A percentile compares a stretch with the other conserved stretches of the same genome.
These are phyloP conservation scores for Leistus spinibarbis DNA, from an alignment of 2,888 invertebrate genomes.

Conservation along the genomic window DNA sequence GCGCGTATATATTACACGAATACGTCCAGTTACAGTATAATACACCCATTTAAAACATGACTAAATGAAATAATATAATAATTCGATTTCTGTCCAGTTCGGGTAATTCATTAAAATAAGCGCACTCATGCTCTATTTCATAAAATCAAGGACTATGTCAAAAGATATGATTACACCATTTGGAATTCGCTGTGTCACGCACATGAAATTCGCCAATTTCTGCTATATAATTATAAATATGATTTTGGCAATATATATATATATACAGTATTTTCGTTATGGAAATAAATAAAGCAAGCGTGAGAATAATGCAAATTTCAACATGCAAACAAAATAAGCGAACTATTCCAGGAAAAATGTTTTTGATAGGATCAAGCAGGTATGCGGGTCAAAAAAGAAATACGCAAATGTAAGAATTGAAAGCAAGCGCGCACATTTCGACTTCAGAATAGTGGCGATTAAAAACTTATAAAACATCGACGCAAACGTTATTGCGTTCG, in stretches of 20 bases:
- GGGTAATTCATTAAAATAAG: not conserved
- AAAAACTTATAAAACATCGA: not conserved
- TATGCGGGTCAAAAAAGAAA: not conserved
- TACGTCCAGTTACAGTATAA: not conserved
- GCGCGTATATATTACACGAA: not conserved
- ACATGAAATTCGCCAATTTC: not conserved
- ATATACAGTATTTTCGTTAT: not conserved
- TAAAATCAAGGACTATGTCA: slow-evolving; percentile 33
- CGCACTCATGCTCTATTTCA: slow-evolving; percentile 27
- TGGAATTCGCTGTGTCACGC: slow-evolving; percentile 24
- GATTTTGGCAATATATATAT: not conserved
- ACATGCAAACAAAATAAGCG: not conserved
- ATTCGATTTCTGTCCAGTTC: no score
- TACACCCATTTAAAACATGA: not conserved
- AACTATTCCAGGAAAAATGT: slow-evolving; percentile 1
- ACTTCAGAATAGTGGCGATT: not conserved
- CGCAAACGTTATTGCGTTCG: not conserved
- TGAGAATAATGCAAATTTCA: slow-evolving; percentile 9
- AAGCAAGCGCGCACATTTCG: not conserved
- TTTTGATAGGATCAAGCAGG: not conserved
- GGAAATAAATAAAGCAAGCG: not conserved
- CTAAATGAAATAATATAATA: no score
- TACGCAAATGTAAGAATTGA: not conserved
- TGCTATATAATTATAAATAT: not conserved
- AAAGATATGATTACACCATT: slow-evolving; percentile 14